phyloP scores from a whole-genome alignment of 2,113 vertebrate species.

The Empidonax traillii region DNA sequence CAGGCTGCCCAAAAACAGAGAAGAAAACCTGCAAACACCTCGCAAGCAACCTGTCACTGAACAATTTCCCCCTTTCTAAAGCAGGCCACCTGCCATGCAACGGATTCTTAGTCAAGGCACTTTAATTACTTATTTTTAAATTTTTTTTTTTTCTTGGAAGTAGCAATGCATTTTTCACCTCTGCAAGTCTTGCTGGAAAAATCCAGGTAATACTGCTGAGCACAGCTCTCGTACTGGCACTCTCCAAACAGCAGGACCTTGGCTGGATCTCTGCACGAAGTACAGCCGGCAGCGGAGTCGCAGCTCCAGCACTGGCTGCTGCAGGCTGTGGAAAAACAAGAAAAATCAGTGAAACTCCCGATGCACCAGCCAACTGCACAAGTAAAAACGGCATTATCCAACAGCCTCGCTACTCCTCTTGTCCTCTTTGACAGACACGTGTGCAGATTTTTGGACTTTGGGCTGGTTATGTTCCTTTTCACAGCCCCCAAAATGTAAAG shows the following conservation, averaged over 20 bases:
- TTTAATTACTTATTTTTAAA: neutral
- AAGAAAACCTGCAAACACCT: neutral
- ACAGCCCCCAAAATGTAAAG: neutral
- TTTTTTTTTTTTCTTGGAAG: neutral
- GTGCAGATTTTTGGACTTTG: neutral
- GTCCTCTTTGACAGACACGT: neutral
- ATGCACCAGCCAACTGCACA: neutral
- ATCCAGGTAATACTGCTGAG: conserved; percentile 92
- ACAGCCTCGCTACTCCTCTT: neutral
- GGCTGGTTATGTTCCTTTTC: neutral
- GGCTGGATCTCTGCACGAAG: conserved; percentile 82
- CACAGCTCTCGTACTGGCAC: conserved; percentile 88
- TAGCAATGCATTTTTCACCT: conserved; percentile 73
- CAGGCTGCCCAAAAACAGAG: neutral
- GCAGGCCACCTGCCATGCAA: neutral
- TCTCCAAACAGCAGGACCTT: conserved; percentile 92
- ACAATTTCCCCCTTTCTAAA: neutral
- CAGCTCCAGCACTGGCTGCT: conserved; percentile 83
- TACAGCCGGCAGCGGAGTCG: conserved; percentile 74
- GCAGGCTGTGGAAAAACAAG: conserved; percentile 77
- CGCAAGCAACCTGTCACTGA: neutral
- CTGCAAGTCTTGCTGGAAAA: conserved; percentile 80
- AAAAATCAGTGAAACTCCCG: neutral
- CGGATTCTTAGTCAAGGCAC: neutral
- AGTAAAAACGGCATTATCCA: neutral